Evolutionary conservation across 2,797 vertebrate species (phyloP).

Genomic region (Chloroceryle inda): DNA sequence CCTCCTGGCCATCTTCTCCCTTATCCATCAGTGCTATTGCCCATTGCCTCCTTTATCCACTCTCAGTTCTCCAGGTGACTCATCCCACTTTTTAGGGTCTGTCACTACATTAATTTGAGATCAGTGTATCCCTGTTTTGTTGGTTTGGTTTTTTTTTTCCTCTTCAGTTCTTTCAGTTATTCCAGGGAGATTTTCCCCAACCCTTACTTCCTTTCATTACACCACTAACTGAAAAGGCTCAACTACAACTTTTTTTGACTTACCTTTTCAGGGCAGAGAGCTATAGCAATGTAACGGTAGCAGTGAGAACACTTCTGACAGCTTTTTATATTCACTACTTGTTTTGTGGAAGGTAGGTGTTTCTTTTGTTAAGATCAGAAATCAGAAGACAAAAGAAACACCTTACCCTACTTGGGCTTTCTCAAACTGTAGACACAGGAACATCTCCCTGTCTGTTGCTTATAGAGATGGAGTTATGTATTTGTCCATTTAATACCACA

Average conservation of each 20-base stretch:
- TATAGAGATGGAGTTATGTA: neutral
- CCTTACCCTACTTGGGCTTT: neutral
- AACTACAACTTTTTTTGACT: neutral
- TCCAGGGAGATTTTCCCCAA: neutral
- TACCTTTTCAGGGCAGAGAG: neutral
- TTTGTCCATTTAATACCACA: neutral
- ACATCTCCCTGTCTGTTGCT: neutral
- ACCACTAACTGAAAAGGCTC: neutral
- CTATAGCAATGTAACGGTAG: neutral
- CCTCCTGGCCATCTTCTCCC: neutral
- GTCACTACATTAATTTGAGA: neutral
- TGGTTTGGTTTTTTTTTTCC: neutral
- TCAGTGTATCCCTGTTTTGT: neutral
- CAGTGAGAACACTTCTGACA: neutral
- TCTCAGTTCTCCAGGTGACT: neutral
- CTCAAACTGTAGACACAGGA: neutral
- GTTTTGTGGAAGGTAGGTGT: neutral
- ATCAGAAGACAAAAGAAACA: neutral
- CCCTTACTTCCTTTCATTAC: neutral
- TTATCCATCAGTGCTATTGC: neutral
- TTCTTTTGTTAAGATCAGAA: neutral
- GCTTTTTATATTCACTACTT: neutral
- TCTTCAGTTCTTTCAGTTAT: neutral
- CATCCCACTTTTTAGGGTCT: neutral
- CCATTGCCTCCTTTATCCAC: neutral